Conservation (phyloP, 2,113 vertebrate species). For the Neogale vison region DNA sequence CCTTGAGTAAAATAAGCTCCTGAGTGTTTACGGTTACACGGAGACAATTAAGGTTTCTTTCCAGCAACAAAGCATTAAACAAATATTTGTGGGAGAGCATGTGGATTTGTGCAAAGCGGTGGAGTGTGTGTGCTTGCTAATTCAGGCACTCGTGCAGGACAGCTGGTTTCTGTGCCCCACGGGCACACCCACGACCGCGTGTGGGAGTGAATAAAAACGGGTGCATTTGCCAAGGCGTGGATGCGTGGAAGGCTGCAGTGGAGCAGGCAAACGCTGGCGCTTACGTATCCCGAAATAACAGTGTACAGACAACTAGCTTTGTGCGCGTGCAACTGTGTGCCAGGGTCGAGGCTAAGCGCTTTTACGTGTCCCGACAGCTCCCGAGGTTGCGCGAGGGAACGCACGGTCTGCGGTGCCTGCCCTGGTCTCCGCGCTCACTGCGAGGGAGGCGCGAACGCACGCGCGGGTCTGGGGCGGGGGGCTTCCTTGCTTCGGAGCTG, state of each 20-base stretch:
- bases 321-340: background rate
- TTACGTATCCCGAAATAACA: background rate
- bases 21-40: background rate
- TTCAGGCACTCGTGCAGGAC: fast-evolving
- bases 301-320: background rate
- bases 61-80: background rate
- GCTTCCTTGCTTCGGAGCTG: too few species aligned
- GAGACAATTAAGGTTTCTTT: background rate
- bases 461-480: fast-evolving
- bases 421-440: too few species aligned
- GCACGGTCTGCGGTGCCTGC: background rate
- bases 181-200: fast-evolving
- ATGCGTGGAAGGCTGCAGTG: background rate
- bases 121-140: background rate
- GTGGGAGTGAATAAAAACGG: background rate
- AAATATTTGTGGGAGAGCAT: background rate
- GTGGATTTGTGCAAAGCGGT: background rate
- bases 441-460: background rate
- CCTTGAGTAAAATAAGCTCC: background rate
- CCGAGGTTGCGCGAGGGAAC: background rate
- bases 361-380: background rate
- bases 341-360: background rate
- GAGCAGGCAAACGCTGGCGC: background rate
- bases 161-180: background rate
- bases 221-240: background rate